Percentiles rank a stretch among this genome's conserved stretches.
These are phyloP conservation scores for Pediacus dermestoides DNA, from an alignment of 2,888 invertebrate genomes.

Conservation along the genomic window DNA sequence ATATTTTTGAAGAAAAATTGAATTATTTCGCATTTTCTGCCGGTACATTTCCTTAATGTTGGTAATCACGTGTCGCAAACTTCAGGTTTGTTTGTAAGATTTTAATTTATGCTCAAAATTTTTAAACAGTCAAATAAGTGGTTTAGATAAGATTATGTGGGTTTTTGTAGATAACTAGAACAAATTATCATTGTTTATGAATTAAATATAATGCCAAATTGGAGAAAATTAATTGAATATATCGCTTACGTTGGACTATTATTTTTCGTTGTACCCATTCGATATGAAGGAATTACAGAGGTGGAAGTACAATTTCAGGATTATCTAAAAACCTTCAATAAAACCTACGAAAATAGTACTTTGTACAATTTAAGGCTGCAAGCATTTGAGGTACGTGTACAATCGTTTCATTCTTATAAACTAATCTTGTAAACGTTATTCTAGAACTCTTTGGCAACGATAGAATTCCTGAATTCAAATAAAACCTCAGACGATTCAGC, in stretches of 20 bases:
- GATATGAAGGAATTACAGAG: constrained; percentile 41
- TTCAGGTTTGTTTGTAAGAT: no score
- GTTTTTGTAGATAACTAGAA: no score
- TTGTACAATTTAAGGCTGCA: constrained; percentile 36
- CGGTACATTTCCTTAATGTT: no score
- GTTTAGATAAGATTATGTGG: no score
- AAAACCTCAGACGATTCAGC: constrained; percentile 49
- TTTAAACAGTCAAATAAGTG: no score
- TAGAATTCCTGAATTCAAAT: constrained; percentile 50
- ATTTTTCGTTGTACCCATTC: constrained; percentile 52
- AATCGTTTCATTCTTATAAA: background rate
- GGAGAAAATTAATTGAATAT: constrained; percentile 5
- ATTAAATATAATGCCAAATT: no score
- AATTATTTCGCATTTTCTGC: no score
- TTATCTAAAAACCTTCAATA: constrained; percentile 53
- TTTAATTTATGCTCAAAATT: no score
- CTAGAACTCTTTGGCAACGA: constrained; percentile 51
- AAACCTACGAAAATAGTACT: constrained; percentile 50
- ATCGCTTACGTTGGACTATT: constrained; percentile 42
- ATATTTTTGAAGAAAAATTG: no score
- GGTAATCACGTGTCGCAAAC: no score
- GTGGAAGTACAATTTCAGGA: constrained; percentile 47
- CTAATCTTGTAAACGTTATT: constrained; percentile 14
- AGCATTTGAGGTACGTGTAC: constrained; percentile 38
- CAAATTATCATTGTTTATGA: no score